Base-by-base conservation (phyloP, 2,113 vertebrate genomes). In the Euleptes europaea region DNA sequence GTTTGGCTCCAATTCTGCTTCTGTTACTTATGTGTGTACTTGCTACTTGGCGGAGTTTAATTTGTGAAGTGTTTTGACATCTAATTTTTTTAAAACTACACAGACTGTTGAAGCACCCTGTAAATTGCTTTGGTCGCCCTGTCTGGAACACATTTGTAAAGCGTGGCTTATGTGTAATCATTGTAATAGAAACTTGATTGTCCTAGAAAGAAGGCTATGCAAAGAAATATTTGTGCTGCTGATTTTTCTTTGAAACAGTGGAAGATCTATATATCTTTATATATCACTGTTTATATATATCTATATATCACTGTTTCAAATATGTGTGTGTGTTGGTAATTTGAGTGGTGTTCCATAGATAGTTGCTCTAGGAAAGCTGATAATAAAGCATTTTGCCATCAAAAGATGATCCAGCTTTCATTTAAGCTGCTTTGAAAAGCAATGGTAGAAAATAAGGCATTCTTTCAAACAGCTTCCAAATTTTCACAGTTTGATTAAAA, bases 401-500 rank as follows among this genome's bases (percentile, higher is more conserved):
- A 33, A 26, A n/a, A 85, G 70, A 84, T 84, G 90, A 84, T 92
- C 90, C 86, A 35, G 71, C 49, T 90, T 31, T 54, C 78, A 83
- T 47, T 88, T 74, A 65, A 47, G 35, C 80, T 84, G 80, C n/a
- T 90, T 86, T 82, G 86, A 91, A 93, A 90, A 90, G 38, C 71
- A 84, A 71, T 9, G 3, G 63, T 82, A 49, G 14, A 76, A 89
- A 86, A 70, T 51, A 81, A 88, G 67, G 42, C 72, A 54, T 88
- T 80, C 14, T 80, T 69, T 91, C 47, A 86, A 82, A 82, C 86
- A 85, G 38, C 28, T 23, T 63, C 87, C 69, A 35, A 12, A 77
- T 31, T 54, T 91, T 85, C 72, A 47, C 60, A 81, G 82, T 21
- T 51, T 88, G 80, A 63, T 79, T 49, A 8, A 49, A 91, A 88